Base-by-base conservation (phyloP, 2,113 vertebrate genomes). In the Erythrocercus mccallii region DNA sequence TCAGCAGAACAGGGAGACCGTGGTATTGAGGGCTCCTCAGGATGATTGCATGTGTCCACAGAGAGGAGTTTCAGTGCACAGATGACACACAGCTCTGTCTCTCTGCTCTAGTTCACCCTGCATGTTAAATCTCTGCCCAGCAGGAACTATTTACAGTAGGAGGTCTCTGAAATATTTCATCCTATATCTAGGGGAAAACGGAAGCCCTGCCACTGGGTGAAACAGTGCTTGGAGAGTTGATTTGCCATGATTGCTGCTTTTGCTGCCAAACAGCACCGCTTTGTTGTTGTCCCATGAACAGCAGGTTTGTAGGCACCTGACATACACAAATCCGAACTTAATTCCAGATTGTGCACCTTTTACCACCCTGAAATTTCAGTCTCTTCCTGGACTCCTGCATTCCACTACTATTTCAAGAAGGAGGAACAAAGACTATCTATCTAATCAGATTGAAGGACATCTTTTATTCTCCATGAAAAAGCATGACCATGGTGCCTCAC, bases 21-120 rank as follows among this genome's bases (percentile, higher is more conserved):
- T 3, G 1, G 6, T 51, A 27, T 4, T 23, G 31, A 88, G 50
- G 45, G 14, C 38, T 79, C 44, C 30, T 47, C 56, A 53, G 35
- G 5, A 19, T 19, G 11, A 30, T 4, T 19, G 31, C 8, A 22
- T 0, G 0, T 17, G 12, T 0, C 0, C 35, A 17, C 7, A n/a
- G 64, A 57, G 27, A 64, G 27, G 57, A 76, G 40, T 31, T 87
- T 57, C 45, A 33, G 14, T 2, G 12, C 17, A 13, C 12, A 2
- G 4, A 33, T 10, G 56, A 64, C 65, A 86, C 44, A 61, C 18
- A 38, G 31, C 50, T 78, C 73, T 68, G 31, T 14, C 33, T 42
- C 35, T 58, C 58, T 86, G 47, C 38, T 92, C 30, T 35, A 25
- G 27, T 17, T 78, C 24, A 72, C 6, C 14, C 25, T 73, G 20